Conservation (phyloP, 1,140 invertebrate species). For the Polypedilum pembai region DNA sequence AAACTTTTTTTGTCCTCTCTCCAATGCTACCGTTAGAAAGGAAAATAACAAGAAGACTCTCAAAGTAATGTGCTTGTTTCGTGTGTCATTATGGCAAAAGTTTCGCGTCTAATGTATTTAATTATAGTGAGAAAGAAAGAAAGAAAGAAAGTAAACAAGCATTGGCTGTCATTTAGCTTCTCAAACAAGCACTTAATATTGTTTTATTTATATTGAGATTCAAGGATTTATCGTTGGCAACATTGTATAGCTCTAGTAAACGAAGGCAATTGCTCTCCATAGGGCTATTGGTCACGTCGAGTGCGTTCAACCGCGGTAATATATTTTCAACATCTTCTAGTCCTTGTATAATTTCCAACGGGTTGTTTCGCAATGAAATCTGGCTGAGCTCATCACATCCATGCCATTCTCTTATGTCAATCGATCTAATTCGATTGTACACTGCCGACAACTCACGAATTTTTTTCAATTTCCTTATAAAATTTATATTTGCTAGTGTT, state of each 20-base stretch:
- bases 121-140: neutral
- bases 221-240: constrained; percentile 20
- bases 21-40: too few species aligned
- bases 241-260: neutral
- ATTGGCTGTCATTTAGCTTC: neutral
- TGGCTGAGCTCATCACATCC: neutral
- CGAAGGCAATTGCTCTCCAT: neutral
- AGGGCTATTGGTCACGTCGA: neutral
- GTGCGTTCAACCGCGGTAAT: neutral
- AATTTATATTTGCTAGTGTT: neutral
- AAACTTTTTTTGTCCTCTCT: too few species aligned
- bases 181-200: neutral
- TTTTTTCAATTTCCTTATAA: constrained; percentile 23
- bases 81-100: neutral
- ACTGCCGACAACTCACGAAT: neutral
- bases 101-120: constrained; percentile 18
- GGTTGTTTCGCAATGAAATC: neutral
- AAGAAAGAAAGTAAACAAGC: neutral
- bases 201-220: constrained; percentile 10
- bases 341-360: neutral
- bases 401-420: neutral
- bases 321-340: neutral
- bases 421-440: neutral
- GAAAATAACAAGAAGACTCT: too few species aligned
- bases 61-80: constrained; percentile 11